phyloP scores from a whole-genome alignment of 1,140 invertebrate species.

The Aporrectodea caliginosa region DNA sequence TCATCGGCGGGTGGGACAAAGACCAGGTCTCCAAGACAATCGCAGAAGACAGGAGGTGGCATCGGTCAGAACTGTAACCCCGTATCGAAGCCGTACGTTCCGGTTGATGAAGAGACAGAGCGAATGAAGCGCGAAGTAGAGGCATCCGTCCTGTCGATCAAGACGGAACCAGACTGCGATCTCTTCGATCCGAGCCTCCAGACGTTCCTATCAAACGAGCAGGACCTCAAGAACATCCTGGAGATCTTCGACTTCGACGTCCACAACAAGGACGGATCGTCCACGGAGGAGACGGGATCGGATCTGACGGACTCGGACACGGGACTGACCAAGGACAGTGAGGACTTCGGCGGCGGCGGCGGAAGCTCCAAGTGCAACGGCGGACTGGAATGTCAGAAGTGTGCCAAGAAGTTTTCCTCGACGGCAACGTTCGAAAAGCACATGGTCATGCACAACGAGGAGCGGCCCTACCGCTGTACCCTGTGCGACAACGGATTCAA shows the following conservation, averaged over 20 bases:
- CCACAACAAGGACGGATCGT: not conserved
- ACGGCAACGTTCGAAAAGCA: conserved; percentile 21
- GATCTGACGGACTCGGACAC: not conserved
- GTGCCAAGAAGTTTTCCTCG: conserved; percentile 21
- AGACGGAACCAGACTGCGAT: not conserved
- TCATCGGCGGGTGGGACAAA: not conserved
- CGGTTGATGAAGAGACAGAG: not conserved
- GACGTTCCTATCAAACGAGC: not conserved
- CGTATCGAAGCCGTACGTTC: not conserved
- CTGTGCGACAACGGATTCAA: conserved; percentile 32
- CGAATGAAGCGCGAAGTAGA: not conserved
- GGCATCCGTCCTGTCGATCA: not conserved
- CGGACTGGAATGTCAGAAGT: conserved; percentile 18
- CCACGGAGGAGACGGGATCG: not conserved
- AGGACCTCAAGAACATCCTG: not conserved
- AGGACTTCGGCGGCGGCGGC: no score
- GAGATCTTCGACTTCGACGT: not conserved
- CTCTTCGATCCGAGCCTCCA: not conserved
- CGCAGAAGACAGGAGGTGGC: not conserved
- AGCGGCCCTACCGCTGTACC: conserved; percentile 25
- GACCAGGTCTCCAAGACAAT: not conserved
- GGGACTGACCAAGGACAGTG: not conserved
- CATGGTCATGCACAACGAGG: conserved; percentile 18
- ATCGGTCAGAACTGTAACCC: not conserved
- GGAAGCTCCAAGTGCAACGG: not conserved